Base-by-base conservation (phyloP, 2,888 invertebrate genomes). In the Dexiosoma caninum region DNA sequence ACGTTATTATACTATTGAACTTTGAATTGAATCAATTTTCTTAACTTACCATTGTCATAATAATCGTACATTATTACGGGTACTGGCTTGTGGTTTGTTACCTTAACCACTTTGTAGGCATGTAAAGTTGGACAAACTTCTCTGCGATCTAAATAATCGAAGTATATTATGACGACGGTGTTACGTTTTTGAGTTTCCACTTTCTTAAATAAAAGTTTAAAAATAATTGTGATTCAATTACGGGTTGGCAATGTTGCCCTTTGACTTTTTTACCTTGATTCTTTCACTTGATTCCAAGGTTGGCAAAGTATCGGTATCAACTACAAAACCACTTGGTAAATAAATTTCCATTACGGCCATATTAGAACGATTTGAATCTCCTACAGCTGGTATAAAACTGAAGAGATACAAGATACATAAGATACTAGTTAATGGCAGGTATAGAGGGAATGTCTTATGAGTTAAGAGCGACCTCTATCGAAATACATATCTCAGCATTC, bases 261-360 rank as follows among this genome's bases (percentile, higher is more conserved):
- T n/a, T n/a, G n/a, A n/a, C n/a, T 8, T 55, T 21, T 76, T 66
- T 69, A 86, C 87, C 83, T 88, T 90, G 71, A 91, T 89, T 42
- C 89, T 89, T 85, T 92, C 92, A 85, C 92, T 92, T 30, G 89
- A 88, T 78, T 90, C 90, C 49, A 94, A 88, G 69, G 93, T 93
- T 2, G 96, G 96, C 59, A 97, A 89, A 0, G 94, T 95, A 87
- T 94, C 94, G 84, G 94, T 92, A 85, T 97, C 97, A 0, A 96
- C 96, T 1, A 95, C 93, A 89, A 96, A 98, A 19, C 98, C 98
- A 10, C 97, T 97, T 0, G 98, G 97, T 78, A 98, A 91, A 83
- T 94, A 94, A 0, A 98, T 95, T 86, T 97, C 97, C 92, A 98
- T 95, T 0, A 98, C 94, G 6, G 97, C 95, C 94, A 98, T 95